Conservation (phyloP, 1,140 invertebrate genomes). For the Ceratoteleas bidentatus region DNA sequence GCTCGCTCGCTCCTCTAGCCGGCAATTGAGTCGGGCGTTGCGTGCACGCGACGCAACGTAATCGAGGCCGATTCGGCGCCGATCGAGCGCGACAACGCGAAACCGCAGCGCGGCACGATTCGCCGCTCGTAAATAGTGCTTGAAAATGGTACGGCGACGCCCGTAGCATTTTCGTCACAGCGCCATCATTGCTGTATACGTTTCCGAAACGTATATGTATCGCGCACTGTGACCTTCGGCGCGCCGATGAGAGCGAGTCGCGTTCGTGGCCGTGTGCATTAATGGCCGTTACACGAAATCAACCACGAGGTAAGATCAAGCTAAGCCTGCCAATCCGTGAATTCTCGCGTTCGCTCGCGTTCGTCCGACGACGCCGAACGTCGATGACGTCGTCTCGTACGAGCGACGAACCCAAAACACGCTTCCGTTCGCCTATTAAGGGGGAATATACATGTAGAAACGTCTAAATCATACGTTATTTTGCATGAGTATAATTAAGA, state of each 20-base stretch:
- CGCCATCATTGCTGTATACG: slow-evolving; percentile 16
- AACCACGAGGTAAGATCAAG: not conserved
- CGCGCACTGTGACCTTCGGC: slow-evolving; percentile 21
- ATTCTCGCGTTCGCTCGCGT: not conserved
- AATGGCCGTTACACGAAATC: slow-evolving; percentile 1
- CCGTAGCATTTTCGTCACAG: slow-evolving; percentile 3
- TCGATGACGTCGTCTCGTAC: not conserved
- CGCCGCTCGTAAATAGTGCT: slow-evolving; percentile 28
- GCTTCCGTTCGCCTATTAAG: not conserved
- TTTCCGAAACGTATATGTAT: slow-evolving; percentile 11
- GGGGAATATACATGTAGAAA: too few relatives aligned
- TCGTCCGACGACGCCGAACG: not conserved
- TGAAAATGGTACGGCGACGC: slow-evolving; percentile 29
- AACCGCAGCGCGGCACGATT: slow-evolving; percentile 18
- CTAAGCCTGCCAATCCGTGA: not conserved
- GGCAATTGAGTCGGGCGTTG: not conserved
- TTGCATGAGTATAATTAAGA: too few relatives aligned
- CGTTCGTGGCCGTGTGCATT: slow-evolving; percentile 6
- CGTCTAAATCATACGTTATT: too few relatives aligned
- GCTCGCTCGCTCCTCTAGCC: not conserved
- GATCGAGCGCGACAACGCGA: slow-evolving; percentile 13
- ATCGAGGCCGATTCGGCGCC: slow-evolving; percentile 23
- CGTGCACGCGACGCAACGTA: slow-evolving; percentile 5
- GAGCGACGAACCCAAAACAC: not conserved
- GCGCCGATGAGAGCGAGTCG: slow-evolving; percentile 8